Base-by-base conservation (phyloP, 2,888 invertebrate species). In the Oscheius onirici region DNA sequence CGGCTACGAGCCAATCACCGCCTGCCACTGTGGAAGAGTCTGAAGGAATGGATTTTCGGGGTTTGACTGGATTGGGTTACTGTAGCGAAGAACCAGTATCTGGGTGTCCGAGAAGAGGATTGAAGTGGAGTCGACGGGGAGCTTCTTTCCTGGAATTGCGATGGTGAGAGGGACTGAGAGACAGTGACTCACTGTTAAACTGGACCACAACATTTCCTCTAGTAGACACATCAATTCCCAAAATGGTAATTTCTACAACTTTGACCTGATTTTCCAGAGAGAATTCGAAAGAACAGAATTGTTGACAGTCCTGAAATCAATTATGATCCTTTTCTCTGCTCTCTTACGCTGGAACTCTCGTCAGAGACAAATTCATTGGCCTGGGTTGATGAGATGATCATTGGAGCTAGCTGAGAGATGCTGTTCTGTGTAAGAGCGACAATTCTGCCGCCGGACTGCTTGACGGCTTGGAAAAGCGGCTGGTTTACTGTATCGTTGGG, bases 381-480 rank as follows among this genome's bases (percentile, higher is more conserved):
- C 17, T 41, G 40, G 13, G 58, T 41, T 8, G 58, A 40, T 2
- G 41, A 40, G 41, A 58, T 22, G 5, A 58, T 15, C 20, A 28
- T 26, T 5, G 26, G 34, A 22, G 17, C 26, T 3, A 63, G 6
- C 49, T 63, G 63, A 26, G 49, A 46, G 63, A 63, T 49, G n/a
- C 63, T 63, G 49, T 63, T 63, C 34, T 63, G 63, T 2, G 28
- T 28, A 13, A 63, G n/a, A 15, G 63, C 22, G 5, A 63, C 28
- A 26, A 46, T 10, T 49, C 63, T 13, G 10, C 63, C 63, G n/a
- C 63, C 49, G 6, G 63, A 63, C 34, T 63, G 63, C 24, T 63
- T 46, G 3, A 63, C 63, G 8, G 49, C 34, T 17, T 46, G 46
- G 17, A 17, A 24, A 3, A 63, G 28, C 2, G 26, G n/a, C n/a